A percentile compares a stretch with the other conserved stretches of the same genome.
Evolutionary conservation across 2,797 vertebrate genomes (phyloP).

Genomic region (Xenops minutus): DNA sequence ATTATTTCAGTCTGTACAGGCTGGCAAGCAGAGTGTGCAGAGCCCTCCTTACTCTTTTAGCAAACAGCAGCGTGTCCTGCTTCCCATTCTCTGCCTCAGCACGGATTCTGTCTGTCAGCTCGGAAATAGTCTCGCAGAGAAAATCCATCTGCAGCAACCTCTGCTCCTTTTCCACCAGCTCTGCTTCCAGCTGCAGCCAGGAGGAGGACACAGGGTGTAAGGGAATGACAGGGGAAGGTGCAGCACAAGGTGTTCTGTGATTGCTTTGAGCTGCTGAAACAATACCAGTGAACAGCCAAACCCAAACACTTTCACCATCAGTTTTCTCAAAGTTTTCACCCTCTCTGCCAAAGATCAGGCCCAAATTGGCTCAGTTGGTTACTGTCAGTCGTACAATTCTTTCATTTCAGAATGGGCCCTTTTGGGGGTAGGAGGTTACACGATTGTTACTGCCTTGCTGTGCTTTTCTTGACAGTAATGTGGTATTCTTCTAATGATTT

Average conservation of each 20-base stretch:
- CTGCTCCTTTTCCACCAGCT: slow-evolving; percentile 82
- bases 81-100: slow-evolving; percentile 72
- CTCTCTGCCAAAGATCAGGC: not conserved
- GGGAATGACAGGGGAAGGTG: not conserved
- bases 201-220: not conserved
- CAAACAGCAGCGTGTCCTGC: slow-evolving; percentile 78
- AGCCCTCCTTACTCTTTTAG: slow-evolving; percentile 82
- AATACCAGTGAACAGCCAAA: not conserved
- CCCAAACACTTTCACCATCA: not conserved
- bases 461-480: not conserved
- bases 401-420: not conserved
- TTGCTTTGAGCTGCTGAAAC: not conserved
- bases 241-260: not conserved
- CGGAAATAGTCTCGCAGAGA: slow-evolving; percentile 83
- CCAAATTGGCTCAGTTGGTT: not conserved
- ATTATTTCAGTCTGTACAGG: not conserved
- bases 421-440: not conserved
- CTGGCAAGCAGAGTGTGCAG: not conserved
- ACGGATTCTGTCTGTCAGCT: slow-evolving; percentile 75
- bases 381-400: accelerated
- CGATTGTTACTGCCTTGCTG: not conserved
- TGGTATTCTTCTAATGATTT: not conserved
- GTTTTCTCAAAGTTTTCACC: not conserved
- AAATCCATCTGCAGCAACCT: slow-evolving; percentile 85
- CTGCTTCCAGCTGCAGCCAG: slow-evolving; percentile 80